Evolutionary conservation across 2,888 invertebrate species (phyloP).

Genomic region (Gastracanthus pulcherrimus): DNA sequence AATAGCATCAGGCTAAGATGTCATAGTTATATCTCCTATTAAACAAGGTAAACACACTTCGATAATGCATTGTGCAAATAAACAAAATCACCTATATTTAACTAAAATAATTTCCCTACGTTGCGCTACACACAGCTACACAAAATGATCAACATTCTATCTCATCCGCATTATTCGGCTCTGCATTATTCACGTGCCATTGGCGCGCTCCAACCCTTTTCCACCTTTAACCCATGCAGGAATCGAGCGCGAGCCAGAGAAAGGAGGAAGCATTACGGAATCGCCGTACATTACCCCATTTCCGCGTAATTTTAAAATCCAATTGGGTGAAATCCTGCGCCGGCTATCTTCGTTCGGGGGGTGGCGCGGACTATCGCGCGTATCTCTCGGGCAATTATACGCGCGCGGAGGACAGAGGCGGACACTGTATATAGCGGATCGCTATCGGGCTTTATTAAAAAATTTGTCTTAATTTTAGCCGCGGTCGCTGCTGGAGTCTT

Average conservation of each 20-base stretch:
- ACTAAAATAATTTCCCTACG: no score
- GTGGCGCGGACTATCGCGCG: not conserved
- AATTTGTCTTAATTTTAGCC: conserved; percentile 70
- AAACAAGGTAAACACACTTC: no score
- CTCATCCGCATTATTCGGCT: not conserved
- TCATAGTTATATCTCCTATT: no score
- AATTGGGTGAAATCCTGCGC: conserved; percentile 29
- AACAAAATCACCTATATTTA: no score
- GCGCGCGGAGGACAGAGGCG: conserved; percentile 2
- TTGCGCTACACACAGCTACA: no score
- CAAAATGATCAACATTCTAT: conserved; percentile 17
- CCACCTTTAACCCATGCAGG: no score
- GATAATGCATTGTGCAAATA: no score
- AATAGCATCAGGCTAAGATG: no score
- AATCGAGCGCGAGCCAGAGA: conserved; percentile 19
- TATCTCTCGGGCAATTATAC: conserved; percentile 45
- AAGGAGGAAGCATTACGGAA: no score
- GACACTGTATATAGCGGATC: conserved; percentile 54
- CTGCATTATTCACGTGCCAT: conserved; percentile 38
- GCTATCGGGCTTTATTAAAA: conserved; percentile 70
- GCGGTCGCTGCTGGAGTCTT: not conserved
- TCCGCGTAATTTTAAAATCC: conserved; percentile 51
- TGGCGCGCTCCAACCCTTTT: not conserved
- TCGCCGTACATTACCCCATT: conserved; percentile 8
- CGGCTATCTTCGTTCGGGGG: conserved; percentile 36